These are phyloP conservation scores for Dioctria rufipes DNA, from an alignment of 2,888 invertebrate genomes.

Conservation along the genomic window DNA sequence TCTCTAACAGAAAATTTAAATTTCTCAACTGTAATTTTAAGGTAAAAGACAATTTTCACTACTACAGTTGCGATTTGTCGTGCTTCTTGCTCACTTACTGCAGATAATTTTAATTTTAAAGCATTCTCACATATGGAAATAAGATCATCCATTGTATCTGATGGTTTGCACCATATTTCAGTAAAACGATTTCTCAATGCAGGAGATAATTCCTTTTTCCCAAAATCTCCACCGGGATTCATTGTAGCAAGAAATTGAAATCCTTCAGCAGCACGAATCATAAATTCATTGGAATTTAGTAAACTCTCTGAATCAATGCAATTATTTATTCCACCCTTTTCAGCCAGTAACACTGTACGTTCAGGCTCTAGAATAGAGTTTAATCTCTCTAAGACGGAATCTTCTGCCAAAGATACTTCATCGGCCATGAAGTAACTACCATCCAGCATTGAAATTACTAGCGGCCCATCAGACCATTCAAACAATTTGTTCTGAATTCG, in stretches of 20 bases:
- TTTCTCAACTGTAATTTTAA: slow-evolving; percentile 82
- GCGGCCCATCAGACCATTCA: slow-evolving; percentile 98
- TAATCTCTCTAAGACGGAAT: slow-evolving; percentile 96
- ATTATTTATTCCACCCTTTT: slow-evolving; percentile 83
- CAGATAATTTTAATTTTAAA: slow-evolving; percentile 74
- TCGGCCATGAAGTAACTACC: slow-evolving; percentile 95
- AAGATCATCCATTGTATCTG: slow-evolving; percentile 81
- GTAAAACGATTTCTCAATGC: slow-evolving; percentile 98
- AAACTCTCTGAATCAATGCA: slow-evolving; percentile 65
- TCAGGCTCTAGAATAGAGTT: slow-evolving; percentile 97
- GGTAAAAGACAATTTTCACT: slow-evolving; percentile 86
- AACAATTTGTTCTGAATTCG: slow-evolving; percentile 76
- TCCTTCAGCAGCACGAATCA: slow-evolving; percentile 78
- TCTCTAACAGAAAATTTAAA: slow-evolving; percentile 93
- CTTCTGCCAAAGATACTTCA: slow-evolving; percentile 99
- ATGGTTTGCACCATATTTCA: slow-evolving; percentile 97
- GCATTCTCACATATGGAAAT: slow-evolving; percentile 87
- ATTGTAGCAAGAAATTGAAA: slow-evolving; percentile 98
- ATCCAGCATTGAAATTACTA: slow-evolving; percentile 90
- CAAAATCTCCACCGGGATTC: slow-evolving; percentile 99
- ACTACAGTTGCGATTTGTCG: slow-evolving; percentile 80
- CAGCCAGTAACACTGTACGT: slow-evolving; percentile 89
- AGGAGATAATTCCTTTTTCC: slow-evolving; percentile 98
- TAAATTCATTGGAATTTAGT: slow-evolving; percentile 71
- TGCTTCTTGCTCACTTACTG: slow-evolving; percentile 73